Evolutionary conservation across 2,113 vertebrate genomes (phyloP).

Genomic region (Carassius carassius): DNA sequence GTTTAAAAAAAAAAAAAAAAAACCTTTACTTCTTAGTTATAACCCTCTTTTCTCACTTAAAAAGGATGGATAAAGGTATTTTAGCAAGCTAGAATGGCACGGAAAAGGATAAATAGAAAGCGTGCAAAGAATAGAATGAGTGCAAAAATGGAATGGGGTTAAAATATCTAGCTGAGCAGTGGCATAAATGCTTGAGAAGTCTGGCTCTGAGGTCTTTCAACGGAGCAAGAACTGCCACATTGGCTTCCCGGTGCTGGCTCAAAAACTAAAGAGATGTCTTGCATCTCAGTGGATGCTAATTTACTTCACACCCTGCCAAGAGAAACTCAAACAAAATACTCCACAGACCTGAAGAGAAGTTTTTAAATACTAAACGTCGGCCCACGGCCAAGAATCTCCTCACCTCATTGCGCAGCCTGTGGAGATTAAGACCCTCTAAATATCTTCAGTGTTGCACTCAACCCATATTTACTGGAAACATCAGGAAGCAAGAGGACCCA

Average conservation of each 20-base stretch:
- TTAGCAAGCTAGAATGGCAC: constrained; percentile 1
- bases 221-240: neutral
- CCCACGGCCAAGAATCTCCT: constrained; percentile 15
- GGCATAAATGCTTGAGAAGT: constrained; percentile 22
- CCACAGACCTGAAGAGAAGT: constrained; percentile 14
- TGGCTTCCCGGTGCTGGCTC: neutral
- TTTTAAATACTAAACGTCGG: constrained; percentile 26
- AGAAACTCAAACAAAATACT: constrained; percentile 41
- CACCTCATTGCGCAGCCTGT: constrained; percentile 25
- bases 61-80: neutral
- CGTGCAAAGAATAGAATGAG: neutral
- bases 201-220: neutral
- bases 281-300: constrained; percentile 9
- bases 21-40: constrained; percentile 52
- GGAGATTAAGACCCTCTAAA: constrained; percentile 49
- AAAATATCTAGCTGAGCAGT: neutral
- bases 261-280: constrained; percentile 30
- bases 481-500: constrained; percentile 65
- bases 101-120: neutral
- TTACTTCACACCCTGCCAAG: constrained; percentile 42
- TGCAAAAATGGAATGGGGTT: constrained; percentile 22
- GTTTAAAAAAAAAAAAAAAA: constrained; percentile 57
- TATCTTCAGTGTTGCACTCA: constrained; percentile 59
- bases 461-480: constrained; percentile 67
- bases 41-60: neutral